Evolutionary conservation across 2,797 vertebrate genomes (phyloP).

Genomic region (Myotis myotis): DNA sequence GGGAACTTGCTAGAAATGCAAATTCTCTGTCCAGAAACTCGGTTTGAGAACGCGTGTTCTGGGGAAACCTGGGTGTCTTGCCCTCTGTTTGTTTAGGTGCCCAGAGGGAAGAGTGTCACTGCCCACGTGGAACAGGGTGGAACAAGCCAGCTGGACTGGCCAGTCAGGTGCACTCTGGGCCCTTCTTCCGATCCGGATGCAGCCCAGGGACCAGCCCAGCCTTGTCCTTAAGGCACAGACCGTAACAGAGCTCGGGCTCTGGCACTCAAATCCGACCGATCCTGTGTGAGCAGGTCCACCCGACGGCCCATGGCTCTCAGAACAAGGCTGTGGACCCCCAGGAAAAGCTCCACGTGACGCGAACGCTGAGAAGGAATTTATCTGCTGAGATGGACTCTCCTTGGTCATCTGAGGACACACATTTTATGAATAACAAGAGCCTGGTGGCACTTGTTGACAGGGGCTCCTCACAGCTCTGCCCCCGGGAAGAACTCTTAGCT

Average conservation of each 20-base stretch:
- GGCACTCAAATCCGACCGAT: not conserved
- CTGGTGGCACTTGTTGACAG: not conserved
- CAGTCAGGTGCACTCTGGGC: not conserved
- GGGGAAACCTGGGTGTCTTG: rapidly evolving
- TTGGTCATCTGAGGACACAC: not conserved
- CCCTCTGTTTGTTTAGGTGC: not conserved
- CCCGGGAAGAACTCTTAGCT: not conserved
- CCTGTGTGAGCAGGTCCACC: not conserved
- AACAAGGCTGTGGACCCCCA: not conserved
- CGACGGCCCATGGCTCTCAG: not conserved
- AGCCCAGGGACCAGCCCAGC: not conserved
- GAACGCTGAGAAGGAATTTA: not conserved
- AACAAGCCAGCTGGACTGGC: not conserved
- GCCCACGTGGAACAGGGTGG: not conserved
- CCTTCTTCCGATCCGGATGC: not conserved
- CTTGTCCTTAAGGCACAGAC: not conserved
- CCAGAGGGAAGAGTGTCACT: not conserved
- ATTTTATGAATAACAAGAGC: not conserved
- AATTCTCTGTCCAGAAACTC: not conserved
- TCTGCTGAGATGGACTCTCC: not conserved
- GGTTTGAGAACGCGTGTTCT: not conserved
- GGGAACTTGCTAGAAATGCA: not conserved
- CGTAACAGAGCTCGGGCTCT: not conserved
- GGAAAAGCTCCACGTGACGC: not conserved
- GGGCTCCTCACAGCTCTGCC: not conserved